A percentile compares a stretch with the other conserved stretches of the same genome.
Evolutionary conservation across 2,797 vertebrate genomes (phyloP).

Genomic region (Remorina albescens): DNA sequence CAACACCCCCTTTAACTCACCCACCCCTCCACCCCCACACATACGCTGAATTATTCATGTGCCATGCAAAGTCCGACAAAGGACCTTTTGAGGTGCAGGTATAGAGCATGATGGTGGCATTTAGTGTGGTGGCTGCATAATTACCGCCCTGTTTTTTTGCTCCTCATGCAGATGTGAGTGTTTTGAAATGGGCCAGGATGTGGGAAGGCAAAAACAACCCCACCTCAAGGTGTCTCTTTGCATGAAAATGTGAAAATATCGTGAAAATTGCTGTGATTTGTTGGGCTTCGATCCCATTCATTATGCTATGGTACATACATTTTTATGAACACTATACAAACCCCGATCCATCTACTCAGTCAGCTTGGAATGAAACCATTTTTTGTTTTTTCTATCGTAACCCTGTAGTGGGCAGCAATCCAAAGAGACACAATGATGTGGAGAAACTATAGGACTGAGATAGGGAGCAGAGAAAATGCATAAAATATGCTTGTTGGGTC

Average conservation of each 20-base stretch:
- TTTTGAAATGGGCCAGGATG: constrained; percentile 54
- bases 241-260: constrained; percentile 41
- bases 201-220: constrained; percentile 41
- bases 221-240: constrained; percentile 45
- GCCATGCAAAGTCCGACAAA: constrained; percentile 77
- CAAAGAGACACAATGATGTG: constrained; percentile 32
- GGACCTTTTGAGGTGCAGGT: constrained; percentile 84
- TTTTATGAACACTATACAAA: constrained; percentile 21
- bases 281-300: constrained; percentile 36
- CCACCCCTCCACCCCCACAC: constrained; percentile 40
- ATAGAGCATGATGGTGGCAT: constrained; percentile 68
- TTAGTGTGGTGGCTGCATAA: constrained; percentile 71
- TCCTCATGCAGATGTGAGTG: constrained; percentile 66
- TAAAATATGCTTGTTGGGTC: constrained; percentile 71
- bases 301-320: constrained; percentile 22
- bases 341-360: constrained; percentile 32
- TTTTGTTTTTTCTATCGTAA: constrained; percentile 31
- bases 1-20: constrained; percentile 63
- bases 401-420: constrained; percentile 23
- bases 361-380: constrained; percentile 22
- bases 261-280: constrained; percentile 28
- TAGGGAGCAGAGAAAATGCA: constrained; percentile 37
- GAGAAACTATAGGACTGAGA: constrained; percentile 49
- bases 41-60: constrained; percentile 85
- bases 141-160: constrained; percentile 52